Evolutionary conservation across 2,113 vertebrate species (phyloP).

Genomic region (Speoplatyrhinus poulsoni): DNA sequence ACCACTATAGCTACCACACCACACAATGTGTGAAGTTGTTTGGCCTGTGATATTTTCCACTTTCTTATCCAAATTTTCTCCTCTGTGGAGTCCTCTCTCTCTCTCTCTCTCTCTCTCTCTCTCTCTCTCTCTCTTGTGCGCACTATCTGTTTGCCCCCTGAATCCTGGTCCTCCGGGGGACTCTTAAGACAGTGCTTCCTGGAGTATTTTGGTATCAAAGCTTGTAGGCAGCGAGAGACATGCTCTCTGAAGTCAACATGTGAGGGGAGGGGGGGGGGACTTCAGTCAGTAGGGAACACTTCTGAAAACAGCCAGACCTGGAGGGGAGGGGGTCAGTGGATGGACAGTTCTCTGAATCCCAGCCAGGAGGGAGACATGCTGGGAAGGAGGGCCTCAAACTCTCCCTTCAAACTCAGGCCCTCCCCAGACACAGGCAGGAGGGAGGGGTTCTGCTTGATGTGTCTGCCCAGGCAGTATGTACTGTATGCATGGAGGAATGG

Average conservation of each 20-base stretch:
- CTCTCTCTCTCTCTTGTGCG: conserved; percentile 23
- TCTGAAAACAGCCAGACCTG: conserved; percentile 19
- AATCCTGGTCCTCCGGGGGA: conserved; percentile 69
- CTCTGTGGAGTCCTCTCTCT: conserved; percentile 3
- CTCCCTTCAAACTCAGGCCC: conserved; percentile 48
- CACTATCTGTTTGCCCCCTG: conserved; percentile 48
- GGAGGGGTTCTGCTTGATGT: conserved; percentile 10
- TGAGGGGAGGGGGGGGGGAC: conserved; percentile 65
- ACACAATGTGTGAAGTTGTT: no score
- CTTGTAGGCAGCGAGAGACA: conserved; percentile 73
- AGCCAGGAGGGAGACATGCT: conserved; percentile 55
- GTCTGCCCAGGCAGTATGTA: no score
- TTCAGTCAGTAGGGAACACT: conserved; percentile 7
- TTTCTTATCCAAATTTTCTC: conserved; percentile 22
- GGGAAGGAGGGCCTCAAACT: conserved; percentile 60
- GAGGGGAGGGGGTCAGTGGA: conserved; percentile 21
- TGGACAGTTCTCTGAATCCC: conserved; percentile 48
- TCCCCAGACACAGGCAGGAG: conserved; percentile 26
- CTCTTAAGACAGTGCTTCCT: conserved; percentile 78
- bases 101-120: conserved; percentile 41
- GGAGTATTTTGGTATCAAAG: conserved; percentile 82
- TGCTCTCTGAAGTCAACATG: conserved; percentile 80
- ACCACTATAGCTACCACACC: no score
- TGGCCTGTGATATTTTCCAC: background rate
- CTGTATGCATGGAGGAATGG: no score